phyloP scores from a whole-genome alignment of 2,797 vertebrate species.

The Myotis findleyi region DNA sequence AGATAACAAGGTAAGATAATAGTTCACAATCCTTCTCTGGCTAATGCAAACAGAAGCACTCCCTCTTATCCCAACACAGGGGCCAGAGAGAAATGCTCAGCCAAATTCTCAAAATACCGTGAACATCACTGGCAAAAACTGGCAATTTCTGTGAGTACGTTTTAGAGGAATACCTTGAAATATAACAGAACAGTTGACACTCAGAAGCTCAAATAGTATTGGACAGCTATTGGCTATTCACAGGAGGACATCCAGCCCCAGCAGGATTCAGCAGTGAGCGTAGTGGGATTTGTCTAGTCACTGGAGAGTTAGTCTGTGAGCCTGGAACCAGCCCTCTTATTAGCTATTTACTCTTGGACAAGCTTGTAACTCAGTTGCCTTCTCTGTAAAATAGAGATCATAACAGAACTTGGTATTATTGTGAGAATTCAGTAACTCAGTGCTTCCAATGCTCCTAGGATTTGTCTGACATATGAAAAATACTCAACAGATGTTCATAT shows the following conservation, averaged over 20 bases:
- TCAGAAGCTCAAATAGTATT: neutral
- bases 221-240: neutral
- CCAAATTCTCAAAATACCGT: conserved; percentile 73
- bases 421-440: neutral
- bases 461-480: neutral
- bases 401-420: neutral
- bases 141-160: neutral
- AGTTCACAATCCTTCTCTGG: conserved; percentile 88
- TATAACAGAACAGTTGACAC: neutral
- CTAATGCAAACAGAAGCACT: conserved; percentile 91
- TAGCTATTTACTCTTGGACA: neutral
- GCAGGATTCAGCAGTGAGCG: neutral
- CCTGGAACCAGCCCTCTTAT: neutral
- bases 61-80: conserved; percentile 86
- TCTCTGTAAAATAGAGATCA: conserved; percentile 25
- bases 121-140: conserved; percentile 13
- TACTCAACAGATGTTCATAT: neutral
- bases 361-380: neutral
- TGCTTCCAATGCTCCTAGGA: neutral
- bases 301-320: neutral
- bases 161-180: neutral
- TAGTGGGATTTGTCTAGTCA: neutral
- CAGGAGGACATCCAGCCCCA: neutral
- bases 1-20: conserved; percentile 92
- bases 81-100: conserved; percentile 78